Percentiles rank a stretch among this genome's conserved stretches.
phyloP scores from a whole-genome alignment of 2,113 vertebrate genomes.

The sheep (Ovis aries) region DNA sequence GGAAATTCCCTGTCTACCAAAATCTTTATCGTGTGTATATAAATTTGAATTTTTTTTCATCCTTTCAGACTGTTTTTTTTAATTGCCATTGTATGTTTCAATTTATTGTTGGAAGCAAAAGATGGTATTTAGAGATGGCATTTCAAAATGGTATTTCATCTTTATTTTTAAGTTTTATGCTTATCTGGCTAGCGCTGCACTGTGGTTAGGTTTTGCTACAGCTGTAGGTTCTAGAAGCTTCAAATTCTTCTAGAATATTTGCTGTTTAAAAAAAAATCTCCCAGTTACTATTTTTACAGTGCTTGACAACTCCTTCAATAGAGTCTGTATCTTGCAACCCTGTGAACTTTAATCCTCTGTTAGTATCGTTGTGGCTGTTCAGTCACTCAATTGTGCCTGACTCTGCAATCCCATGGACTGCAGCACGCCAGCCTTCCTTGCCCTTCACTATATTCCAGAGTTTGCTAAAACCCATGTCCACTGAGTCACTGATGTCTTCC shows the following conservation, averaged over 20 bases:
- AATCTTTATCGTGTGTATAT: not conserved
- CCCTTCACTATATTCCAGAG: not conserved
- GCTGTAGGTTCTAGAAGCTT: not conserved
- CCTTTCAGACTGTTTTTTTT: not conserved
- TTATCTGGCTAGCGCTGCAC: too few relatives aligned
- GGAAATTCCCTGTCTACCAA: not conserved
- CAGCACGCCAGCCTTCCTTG: not conserved
- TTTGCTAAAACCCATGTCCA: not conserved
- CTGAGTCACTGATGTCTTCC: not conserved
- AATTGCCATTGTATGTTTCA: not conserved
- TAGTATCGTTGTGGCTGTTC: not conserved
- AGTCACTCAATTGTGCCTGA: not conserved
- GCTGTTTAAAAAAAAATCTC: not conserved
- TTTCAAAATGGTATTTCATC: not conserved
- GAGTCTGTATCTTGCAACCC: not conserved
- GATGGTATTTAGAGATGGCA: not conserved
- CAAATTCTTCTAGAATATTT: not conserved
- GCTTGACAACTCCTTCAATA: not conserved
- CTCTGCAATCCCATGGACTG: not conserved
- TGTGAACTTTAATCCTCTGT: not conserved
- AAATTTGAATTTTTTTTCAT: not conserved
- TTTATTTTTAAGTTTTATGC: not conserved
- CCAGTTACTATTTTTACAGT: not conserved
- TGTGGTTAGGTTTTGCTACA: not conserved
- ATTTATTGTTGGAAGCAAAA: not conserved